Evolutionary conservation across 2,113 vertebrate genomes (phyloP).

Genomic region (Antechinus flavipes): DNA sequence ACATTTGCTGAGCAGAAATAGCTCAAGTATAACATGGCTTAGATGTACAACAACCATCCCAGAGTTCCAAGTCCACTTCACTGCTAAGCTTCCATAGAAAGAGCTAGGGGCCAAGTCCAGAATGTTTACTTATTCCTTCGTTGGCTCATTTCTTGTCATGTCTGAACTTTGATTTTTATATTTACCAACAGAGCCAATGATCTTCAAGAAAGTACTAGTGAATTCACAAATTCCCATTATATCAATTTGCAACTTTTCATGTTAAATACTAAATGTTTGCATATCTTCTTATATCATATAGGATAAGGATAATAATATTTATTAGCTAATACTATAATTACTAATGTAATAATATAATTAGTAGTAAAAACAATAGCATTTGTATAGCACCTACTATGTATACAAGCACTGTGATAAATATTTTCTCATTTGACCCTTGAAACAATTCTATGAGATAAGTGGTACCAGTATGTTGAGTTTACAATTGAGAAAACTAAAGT

Average conservation of each 20-base stretch:
- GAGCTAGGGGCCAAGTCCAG: not conserved
- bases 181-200: not conserved
- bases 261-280: not conserved
- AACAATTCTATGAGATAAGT: not conserved
- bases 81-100: not conserved
- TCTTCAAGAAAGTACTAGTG: not conserved
- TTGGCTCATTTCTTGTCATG: not conserved
- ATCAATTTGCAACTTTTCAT: not conserved
- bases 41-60: not conserved
- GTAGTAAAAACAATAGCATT: not conserved
- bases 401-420: not conserved
- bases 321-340: not conserved
- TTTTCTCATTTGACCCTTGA: not conserved
- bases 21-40: not conserved
- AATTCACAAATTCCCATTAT: not conserved
- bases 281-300: not conserved
- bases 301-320: not conserved
- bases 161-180: not conserved
- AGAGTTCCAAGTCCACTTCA: not conserved
- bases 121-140: not conserved
- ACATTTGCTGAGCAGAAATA: not conserved
- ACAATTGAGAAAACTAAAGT: not conserved
- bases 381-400: not conserved
- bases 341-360: not conserved
- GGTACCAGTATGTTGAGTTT: not conserved